Evolutionary conservation across 2,888 invertebrate genomes (phyloP).

Genomic region (Latheticus oryzae): DNA sequence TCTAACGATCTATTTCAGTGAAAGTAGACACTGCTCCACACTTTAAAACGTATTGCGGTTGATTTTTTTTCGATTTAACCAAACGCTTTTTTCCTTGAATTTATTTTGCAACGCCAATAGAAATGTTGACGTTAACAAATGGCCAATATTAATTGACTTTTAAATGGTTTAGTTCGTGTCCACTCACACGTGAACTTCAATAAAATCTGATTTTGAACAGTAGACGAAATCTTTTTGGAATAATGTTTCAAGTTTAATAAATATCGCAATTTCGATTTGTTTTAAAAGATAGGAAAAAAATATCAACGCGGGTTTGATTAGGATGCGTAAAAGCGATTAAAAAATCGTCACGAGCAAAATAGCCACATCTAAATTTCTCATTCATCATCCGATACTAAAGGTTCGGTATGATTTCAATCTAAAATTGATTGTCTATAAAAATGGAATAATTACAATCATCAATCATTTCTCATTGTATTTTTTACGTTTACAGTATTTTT

Average conservation of each 20-base stretch:
- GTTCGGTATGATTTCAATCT: slow-evolving; percentile 39
- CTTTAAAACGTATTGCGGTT: too few relatives aligned
- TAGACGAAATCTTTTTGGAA: too few relatives aligned
- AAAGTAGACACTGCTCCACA: too few relatives aligned
- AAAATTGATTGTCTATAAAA: slow-evolving; percentile 46
- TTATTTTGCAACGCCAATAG: too few relatives aligned
- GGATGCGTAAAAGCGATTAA: slow-evolving; percentile 31
- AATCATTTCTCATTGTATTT: slow-evolving; percentile 41
- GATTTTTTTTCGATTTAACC: too few relatives aligned
- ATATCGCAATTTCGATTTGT: slow-evolving; percentile 4
- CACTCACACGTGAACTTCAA: slow-evolving; percentile 28
- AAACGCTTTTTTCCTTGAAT: too few relatives aligned
- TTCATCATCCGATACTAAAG: slow-evolving; percentile 38
- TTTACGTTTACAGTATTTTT: slow-evolving; percentile 36
- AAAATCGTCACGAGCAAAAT: slow-evolving; percentile 39
- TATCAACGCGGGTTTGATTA: slow-evolving; percentile 9
- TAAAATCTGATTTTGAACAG: slow-evolving; percentile 13
- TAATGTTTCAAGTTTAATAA: too few relatives aligned
- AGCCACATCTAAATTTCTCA: slow-evolving; percentile 39
- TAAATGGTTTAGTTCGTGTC: slow-evolving; percentile 28
- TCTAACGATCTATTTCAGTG: too few relatives aligned
- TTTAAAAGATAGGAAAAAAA: slow-evolving; percentile 18
- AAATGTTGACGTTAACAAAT: too few relatives aligned
- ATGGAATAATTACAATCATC: slow-evolving; percentile 44
- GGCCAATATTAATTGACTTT: slow-evolving; percentile 31